Percentiles rank a stretch among this genome's conserved stretches.
phyloP scores from a whole-genome alignment of 2,797 vertebrate genomes.

The Semotilus atromaculatus region DNA sequence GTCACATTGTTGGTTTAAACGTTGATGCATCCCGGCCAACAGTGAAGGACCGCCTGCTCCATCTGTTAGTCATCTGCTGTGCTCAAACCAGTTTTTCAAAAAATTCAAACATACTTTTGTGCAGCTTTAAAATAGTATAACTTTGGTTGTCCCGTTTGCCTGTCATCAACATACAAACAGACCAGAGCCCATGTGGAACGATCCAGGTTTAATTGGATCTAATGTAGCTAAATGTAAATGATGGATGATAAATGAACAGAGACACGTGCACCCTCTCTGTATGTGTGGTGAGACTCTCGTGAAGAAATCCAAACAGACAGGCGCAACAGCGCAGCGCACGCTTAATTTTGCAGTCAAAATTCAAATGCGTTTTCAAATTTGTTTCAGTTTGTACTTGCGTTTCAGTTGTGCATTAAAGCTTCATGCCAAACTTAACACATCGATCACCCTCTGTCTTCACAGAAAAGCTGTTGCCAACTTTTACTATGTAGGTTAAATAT shows the following conservation, averaged over 20 bases:
- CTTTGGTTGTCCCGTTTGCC: background rate
- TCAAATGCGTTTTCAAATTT: background rate
- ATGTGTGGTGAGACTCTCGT: background rate
- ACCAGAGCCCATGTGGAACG: background rate
- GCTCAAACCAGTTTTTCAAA: background rate
- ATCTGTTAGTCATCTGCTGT: background rate
- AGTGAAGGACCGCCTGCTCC: background rate
- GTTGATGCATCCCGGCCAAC: background rate
- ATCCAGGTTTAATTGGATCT: slow-evolving; percentile 2
- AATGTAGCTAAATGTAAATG: slow-evolving; percentile 28
- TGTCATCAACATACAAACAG: background rate
- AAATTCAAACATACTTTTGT: background rate
- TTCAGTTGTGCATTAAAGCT: slow-evolving; percentile 7
- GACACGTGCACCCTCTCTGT: background rate
- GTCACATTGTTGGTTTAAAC: background rate
- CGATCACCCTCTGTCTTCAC: background rate
- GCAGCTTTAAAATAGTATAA: background rate
- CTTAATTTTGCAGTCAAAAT: slow-evolving; percentile 12
- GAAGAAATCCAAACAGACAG: slow-evolving; percentile 26
- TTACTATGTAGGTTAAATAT: background rate
- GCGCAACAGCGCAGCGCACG: background rate
- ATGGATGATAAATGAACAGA: slow-evolving; percentile 29
- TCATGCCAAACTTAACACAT: background rate
- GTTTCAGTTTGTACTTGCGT: background rate
- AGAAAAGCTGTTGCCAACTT: background rate